These are phyloP conservation scores for Lutjanus argentimaculatus DNA, from an alignment of 2,797 vertebrate species.

Conservation along the genomic window DNA sequence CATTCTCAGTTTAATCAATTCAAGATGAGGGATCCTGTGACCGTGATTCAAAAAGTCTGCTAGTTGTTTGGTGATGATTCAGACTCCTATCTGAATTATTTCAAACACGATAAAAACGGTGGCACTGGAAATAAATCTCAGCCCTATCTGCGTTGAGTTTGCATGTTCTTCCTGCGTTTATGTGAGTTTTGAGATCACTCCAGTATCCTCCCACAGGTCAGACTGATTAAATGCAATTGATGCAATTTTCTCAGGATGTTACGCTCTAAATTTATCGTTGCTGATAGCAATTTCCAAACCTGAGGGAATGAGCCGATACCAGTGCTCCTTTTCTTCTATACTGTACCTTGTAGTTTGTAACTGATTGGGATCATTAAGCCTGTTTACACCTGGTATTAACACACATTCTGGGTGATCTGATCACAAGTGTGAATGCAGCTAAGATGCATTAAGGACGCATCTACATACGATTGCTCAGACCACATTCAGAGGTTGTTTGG, in stretches of 20 bases:
- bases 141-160: neutral
- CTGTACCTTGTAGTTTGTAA: neutral
- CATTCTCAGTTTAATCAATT: constrained; percentile 57
- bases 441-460: too few species aligned
- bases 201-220: neutral
- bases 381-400: too few species aligned
- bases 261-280: neutral
- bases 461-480: too few species aligned
- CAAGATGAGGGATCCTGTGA: constrained; percentile 53
- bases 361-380: neutral
- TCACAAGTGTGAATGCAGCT: too few species aligned
- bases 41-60: constrained; percentile 40
- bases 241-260: neutral
- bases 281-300: neutral
- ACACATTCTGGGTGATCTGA: too few species aligned
- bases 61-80: constrained; percentile 43
- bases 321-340: neutral
- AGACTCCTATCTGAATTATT: constrained; percentile 35
- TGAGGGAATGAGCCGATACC: neutral
- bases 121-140: constrained; percentile 12
- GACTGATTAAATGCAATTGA: neutral
- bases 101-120: constrained; percentile 16
- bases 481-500: too few species aligned
- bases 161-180: neutral
- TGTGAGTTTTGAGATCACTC: neutral